These are phyloP conservation scores for Dryobota labecula DNA, from an alignment of 2,888 invertebrate genomes.

Conservation along the genomic window DNA sequence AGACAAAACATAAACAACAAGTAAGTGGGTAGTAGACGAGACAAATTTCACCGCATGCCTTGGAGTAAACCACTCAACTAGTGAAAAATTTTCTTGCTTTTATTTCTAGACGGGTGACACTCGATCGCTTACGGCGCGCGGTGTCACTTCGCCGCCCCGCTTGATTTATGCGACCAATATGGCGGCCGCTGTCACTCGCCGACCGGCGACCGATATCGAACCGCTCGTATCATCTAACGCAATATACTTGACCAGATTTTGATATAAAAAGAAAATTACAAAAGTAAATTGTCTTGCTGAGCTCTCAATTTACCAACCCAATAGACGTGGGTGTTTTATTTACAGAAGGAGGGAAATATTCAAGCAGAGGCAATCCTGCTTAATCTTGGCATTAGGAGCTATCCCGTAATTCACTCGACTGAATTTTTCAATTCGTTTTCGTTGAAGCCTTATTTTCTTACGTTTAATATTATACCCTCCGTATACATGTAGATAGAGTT, in stretches of 20 bases:
- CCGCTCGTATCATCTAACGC: conserved; percentile 81
- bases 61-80: conserved; percentile 88
- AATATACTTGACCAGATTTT: conserved; percentile 73
- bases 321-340: conserved; percentile 66
- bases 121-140: conserved; percentile 88
- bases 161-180: conserved; percentile 91
- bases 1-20: conserved; percentile 67
- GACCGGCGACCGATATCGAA: conserved; percentile 83
- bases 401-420: conserved; percentile 66
- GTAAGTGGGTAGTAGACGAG: conserved; percentile 72
- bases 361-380: conserved; percentile 64
- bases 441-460: conserved; percentile 58
- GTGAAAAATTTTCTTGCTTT: conserved; percentile 87
- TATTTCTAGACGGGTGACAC: conserved; percentile 88
- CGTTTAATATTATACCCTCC: conserved; percentile 48
- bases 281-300: conserved; percentile 67
- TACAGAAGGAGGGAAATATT: conserved; percentile 65
- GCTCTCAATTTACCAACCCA: conserved; percentile 63
- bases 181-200: conserved; percentile 87
- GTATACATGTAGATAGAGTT: conserved; percentile 28
- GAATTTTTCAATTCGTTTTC: conserved; percentile 67
- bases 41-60: conserved; percentile 87
- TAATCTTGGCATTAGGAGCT: conserved; percentile 66
- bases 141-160: conserved; percentile 85
- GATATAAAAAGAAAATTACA: conserved; percentile 65